Base-by-base conservation (phyloP, 2,113 vertebrate species). In the Crotalus tigris region DNA sequence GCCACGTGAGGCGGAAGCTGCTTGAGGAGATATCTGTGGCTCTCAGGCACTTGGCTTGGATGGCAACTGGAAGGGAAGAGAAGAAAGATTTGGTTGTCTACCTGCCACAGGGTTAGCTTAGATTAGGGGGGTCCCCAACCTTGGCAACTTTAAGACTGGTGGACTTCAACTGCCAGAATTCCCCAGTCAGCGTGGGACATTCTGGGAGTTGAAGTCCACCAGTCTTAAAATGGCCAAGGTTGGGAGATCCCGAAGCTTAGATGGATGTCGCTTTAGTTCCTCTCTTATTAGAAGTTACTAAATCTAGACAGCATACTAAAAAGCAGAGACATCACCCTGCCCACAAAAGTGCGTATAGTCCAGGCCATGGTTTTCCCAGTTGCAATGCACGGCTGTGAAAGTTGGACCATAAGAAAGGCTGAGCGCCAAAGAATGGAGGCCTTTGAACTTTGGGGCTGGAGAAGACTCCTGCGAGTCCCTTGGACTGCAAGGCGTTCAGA, bases 1-100 rank as follows among this genome's bases (percentile, higher is more conserved):
- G 98, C 99, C 99, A 99, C 53, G 96, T 55, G 93, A 99, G 97
- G 0, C 92, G 98, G 95, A 99, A 98, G 19, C 98, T 95, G 92
- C 93, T 97, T 0, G 98, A 96, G 23, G 98, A 98, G 94, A 99
- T 46, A 0, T 99, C 98, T 0, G 97, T 96, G 10, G 98, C 98
- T 0, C 96, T 97, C 51, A 99, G 97, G 89, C 98, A 97, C 85
- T 98, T 97, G 0, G 98, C 98, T 58, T 96, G 97, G 96, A 99
- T 98, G 0, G 98, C 98, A 26, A 98, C 99, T 99, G 97, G 51
- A 24, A 92, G 75, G 87, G 0, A 85, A 51, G 0, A 26, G 49
- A 57, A 92, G 88, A 55, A 44, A 85, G n/a, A 49, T 64, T 44
- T 8, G 17, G 89, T 1, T 1, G 2, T 17, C 3, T 49, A 9